These are phyloP conservation scores for Trialeurodes vaporariorum DNA, from an alignment of 1,140 invertebrate species.

Conservation along the genomic window DNA sequence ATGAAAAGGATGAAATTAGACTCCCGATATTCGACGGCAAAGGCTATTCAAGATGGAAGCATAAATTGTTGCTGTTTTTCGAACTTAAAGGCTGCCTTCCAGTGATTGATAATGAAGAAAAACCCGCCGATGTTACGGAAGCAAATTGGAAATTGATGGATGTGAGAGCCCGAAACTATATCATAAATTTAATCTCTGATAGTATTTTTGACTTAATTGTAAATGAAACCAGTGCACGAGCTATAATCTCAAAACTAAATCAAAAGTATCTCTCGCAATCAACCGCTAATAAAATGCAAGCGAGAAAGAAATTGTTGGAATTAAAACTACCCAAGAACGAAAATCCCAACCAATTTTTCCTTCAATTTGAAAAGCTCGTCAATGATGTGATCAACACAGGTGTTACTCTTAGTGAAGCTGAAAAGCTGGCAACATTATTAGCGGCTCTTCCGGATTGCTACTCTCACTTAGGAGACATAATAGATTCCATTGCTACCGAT, in stretches of 20 bases:
- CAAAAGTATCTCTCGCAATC: neutral
- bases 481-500: no score
- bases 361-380: neutral
- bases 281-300: neutral
- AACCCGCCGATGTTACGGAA: no score
- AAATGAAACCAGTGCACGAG: neutral
- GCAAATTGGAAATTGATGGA: neutral
- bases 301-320: neutral
- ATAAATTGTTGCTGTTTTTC: no score
- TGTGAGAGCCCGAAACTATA: neutral
- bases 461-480: neutral
- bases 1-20: no score
- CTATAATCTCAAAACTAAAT: neutral
- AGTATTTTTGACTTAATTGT: neutral
- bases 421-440: neutral
- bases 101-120: no score
- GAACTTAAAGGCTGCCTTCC: no score
- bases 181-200: neutral
- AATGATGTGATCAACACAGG: neutral
- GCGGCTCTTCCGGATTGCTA: neutral
- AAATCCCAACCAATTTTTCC: neutral
- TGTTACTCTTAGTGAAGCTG: neutral
- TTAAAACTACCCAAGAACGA: neutral
- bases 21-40: no score
- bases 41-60: no score